Percentiles rank a stretch among this genome's conserved stretches.
phyloP scores from a whole-genome alignment of 2,797 vertebrate genomes.

The Danio albolineatus region DNA sequence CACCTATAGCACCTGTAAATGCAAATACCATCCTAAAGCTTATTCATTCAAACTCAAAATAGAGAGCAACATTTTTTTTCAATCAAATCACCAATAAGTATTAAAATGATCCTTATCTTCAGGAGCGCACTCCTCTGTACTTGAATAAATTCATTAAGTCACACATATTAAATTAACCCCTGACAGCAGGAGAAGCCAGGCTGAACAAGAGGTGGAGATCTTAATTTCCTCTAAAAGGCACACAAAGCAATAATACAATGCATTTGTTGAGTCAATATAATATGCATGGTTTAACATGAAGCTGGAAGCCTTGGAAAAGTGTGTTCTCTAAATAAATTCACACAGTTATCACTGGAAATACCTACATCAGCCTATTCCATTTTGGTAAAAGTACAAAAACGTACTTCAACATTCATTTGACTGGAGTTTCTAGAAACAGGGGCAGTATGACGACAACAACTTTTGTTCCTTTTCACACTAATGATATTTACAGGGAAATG shows the following conservation, averaged over 20 bases:
- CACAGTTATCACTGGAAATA: no score
- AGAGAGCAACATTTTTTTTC: neutral
- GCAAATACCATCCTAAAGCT: neutral
- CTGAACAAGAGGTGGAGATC: neutral
- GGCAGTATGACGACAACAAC: no score
- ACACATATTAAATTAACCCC: conserved; percentile 28
- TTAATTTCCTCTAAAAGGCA: conserved; percentile 24
- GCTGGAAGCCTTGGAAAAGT: neutral
- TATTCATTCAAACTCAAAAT: neutral
- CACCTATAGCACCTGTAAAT: no score
- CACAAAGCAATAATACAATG: conserved; percentile 30
- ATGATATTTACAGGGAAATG: no score
- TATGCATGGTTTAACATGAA: neutral
- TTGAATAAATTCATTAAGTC: conserved; percentile 37
- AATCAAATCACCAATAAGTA: conserved; percentile 16
- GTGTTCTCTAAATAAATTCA: neutral
- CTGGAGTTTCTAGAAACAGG: no score
- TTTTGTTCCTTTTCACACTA: no score
- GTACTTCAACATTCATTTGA: no score
- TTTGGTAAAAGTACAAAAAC: no score
- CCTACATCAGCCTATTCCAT: no score
- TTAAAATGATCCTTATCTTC: conserved; percentile 25
- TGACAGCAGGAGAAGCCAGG: conserved; percentile 17
- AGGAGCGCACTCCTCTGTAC: conserved; percentile 52
- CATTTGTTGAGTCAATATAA: conserved; percentile 28